Conservation (phyloP, 1,140 invertebrate genomes). For the Neodiprion lecontei region DNA sequence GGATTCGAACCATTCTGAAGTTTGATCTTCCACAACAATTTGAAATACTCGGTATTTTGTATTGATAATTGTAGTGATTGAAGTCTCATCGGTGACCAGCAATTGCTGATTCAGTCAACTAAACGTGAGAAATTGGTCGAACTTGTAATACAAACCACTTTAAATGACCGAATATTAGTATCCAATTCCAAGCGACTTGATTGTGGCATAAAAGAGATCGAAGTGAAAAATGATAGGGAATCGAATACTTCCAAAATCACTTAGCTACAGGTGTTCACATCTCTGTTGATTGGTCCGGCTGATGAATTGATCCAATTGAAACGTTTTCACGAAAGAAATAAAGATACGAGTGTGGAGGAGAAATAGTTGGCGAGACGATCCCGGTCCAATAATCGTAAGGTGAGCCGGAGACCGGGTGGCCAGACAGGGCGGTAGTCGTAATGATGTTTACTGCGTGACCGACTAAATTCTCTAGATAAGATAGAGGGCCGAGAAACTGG, state of each 20-base stretch:
- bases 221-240: too few relatives aligned
- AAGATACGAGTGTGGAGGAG: neutral
- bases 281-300: neutral
- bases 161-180: too few relatives aligned
- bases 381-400: neutral
- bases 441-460: slow-evolving; percentile 2
- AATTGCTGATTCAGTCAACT: too few relatives aligned
- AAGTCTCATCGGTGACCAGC: neutral
- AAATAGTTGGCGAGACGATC: neutral
- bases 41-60: too few relatives aligned
- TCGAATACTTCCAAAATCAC: too few relatives aligned
- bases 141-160: too few relatives aligned
- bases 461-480: slow-evolving; percentile 2
- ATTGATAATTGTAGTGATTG: too few relatives aligned
- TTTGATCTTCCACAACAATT: too few relatives aligned
- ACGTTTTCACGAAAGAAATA: neutral
- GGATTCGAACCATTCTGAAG: too few relatives aligned
- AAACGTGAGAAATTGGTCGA: too few relatives aligned
- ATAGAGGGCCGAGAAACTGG: neutral
- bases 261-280: neutral
- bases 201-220: too few relatives aligned
- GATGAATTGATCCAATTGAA: neutral
- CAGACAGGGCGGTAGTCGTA: neutral
- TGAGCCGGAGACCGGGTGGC: neutral
- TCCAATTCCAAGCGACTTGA: too few relatives aligned